Percentiles rank a stretch among this genome's conserved stretches.
phyloP scores from a whole-genome alignment of 2,888 invertebrate species.

The Cantharis rustica region DNA sequence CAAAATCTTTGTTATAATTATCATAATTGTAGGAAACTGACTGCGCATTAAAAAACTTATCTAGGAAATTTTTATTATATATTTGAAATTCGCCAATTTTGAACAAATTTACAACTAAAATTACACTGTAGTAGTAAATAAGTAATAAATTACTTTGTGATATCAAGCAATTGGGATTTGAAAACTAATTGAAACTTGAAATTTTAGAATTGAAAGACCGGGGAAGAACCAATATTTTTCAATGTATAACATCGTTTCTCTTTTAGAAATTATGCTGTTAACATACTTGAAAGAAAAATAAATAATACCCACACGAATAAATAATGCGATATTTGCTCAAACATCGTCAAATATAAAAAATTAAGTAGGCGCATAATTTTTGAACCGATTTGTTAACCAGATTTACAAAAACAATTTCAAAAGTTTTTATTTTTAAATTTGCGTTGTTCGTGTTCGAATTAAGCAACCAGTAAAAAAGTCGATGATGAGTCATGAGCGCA shows the following conservation, averaged over 20 bases:
- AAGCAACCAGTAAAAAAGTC: constrained; percentile 1
- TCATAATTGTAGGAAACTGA: too few relatives aligned
- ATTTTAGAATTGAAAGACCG: too few relatives aligned
- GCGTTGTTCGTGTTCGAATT: neutral
- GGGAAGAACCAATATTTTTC: neutral
- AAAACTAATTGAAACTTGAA: too few relatives aligned
- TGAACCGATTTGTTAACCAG: neutral
- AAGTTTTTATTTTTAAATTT: neutral
- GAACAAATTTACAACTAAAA: too few relatives aligned
- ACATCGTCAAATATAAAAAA: neutral
- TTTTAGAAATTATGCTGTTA: neutral
- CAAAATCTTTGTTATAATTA: too few relatives aligned
- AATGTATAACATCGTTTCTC: neutral
- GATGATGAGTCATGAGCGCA: constrained; percentile 8
- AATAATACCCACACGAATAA: neutral
- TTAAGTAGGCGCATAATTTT: neutral
- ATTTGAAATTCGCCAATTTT: too few relatives aligned
- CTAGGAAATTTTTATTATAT: too few relatives aligned
- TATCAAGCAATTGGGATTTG: too few relatives aligned
- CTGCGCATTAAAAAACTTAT: too few relatives aligned
- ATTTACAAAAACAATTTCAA: neutral
- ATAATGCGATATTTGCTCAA: neutral
- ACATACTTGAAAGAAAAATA: neutral
- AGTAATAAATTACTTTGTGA: too few relatives aligned
- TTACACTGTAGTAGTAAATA: too few relatives aligned